Percentiles rank a stretch among this genome's conserved stretches.
These are phyloP conservation scores for Coilia nasus DNA, from an alignment of 2,797 vertebrate genomes.

Conservation along the genomic window DNA sequence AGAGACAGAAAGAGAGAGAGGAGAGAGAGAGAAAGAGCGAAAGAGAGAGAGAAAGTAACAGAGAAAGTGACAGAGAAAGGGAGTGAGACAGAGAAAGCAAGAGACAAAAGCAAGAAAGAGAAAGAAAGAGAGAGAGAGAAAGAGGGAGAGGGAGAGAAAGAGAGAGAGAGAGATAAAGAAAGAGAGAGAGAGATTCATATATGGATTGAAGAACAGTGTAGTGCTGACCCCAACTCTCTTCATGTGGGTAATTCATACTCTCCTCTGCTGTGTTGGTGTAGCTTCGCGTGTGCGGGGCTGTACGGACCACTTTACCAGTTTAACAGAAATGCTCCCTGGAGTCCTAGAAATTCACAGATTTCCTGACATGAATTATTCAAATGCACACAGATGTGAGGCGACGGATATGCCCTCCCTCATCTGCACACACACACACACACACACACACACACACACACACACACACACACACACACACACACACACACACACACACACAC, in stretches of 20 bases:
- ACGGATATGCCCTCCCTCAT: conserved; percentile 15
- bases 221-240: neutral
- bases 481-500: neutral
- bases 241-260: neutral
- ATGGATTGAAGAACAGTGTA: neutral
- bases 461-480: conserved; percentile 27
- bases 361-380: conserved; percentile 48
- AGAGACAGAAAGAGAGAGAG: neutral
- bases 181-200: neutral
- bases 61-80: too few relatives aligned
- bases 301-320: conserved; percentile 28
- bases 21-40: too few relatives aligned
- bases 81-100: too few relatives aligned
- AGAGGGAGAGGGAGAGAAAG: neutral
- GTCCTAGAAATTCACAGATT: conserved; percentile 21
- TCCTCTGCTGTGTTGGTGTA: neutral
- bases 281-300: neutral
- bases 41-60: too few relatives aligned
- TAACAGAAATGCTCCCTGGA: conserved; percentile 39
- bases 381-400: conserved; percentile 29
- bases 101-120: neutral
- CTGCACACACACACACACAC: neutral
- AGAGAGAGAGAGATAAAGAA: neutral
- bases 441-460: conserved; percentile 14
- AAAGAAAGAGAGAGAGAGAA: neutral